Conservation (phyloP, 2,797 vertebrate species). For the Pempheris klunzingeri region DNA sequence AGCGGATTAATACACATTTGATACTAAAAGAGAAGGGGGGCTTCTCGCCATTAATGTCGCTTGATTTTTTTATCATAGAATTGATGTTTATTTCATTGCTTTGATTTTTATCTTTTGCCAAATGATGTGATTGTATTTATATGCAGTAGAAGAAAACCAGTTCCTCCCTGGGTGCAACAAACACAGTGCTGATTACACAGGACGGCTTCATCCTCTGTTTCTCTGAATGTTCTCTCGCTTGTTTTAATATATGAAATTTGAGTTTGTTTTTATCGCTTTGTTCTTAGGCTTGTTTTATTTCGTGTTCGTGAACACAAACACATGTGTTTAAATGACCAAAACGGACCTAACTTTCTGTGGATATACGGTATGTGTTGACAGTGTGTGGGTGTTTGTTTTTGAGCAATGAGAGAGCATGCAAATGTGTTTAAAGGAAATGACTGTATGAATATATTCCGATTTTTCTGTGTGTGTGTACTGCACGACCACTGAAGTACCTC, state of each 20-base stretch:
- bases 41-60: background rate
- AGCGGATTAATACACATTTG: background rate
- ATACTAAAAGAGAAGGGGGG: background rate
- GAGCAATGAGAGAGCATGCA: conserved; percentile 12
- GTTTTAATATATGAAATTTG: background rate
- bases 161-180: background rate
- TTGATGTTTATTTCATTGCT: background rate
- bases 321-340: background rate
- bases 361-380: background rate
- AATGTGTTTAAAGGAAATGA: conserved; percentile 39
- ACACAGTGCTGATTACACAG: no score
- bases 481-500: conserved; percentile 5
- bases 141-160: background rate
- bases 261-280: background rate
- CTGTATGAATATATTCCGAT: conserved; percentile 21
- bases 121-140: background rate
- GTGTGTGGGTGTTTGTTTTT: conserved; percentile 24
- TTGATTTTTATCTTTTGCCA: background rate
- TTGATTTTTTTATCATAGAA: background rate
- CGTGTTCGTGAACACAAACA: background rate
- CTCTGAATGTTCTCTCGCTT: no score
- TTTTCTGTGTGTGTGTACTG: background rate
- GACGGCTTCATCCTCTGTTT: background rate
- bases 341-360: background rate
- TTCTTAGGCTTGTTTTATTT: no score